These are phyloP conservation scores for Macaria notata DNA, from an alignment of 2,888 invertebrate genomes.

Conservation along the genomic window DNA sequence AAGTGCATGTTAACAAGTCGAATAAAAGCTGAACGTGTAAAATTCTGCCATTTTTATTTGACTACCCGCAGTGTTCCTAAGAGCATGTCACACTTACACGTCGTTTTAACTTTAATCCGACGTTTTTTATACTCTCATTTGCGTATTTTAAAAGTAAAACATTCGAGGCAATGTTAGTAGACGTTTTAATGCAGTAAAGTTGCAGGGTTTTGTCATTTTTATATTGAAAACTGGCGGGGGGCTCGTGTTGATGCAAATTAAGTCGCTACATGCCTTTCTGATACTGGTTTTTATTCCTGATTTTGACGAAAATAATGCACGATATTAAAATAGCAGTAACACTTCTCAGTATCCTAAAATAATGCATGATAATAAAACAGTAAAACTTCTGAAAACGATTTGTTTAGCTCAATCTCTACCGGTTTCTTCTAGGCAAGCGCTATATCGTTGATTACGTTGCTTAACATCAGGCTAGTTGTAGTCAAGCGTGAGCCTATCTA, in stretches of 20 bases:
- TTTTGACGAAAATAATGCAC: too few relatives aligned
- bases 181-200: constrained; percentile 14
- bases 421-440: too few relatives aligned
- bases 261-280: not conserved
- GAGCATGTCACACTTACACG: constrained; percentile 32
- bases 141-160: constrained; percentile 12
- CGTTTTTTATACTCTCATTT: constrained; percentile 23
- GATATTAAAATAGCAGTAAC: too few relatives aligned
- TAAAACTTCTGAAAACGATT: too few relatives aligned
- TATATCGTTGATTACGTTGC: too few relatives aligned
- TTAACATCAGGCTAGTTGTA: too few relatives aligned
- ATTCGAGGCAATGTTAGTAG: constrained; percentile 12
- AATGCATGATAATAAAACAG: too few relatives aligned
- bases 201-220: constrained; percentile 24
- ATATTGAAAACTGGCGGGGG: constrained; percentile 21
- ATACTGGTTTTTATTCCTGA: too few relatives aligned
- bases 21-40: constrained; percentile 52
- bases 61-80: constrained; percentile 45
- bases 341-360: too few relatives aligned
- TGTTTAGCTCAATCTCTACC: too few relatives aligned
- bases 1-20: constrained; percentile 54
- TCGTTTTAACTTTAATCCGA: constrained; percentile 28
- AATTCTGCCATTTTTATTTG: constrained; percentile 51
- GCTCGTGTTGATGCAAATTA: constrained; percentile 10
- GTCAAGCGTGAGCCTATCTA: too few relatives aligned